phyloP scores from a whole-genome alignment of 2,113 vertebrate genomes.

The Spea bombifrons region DNA sequence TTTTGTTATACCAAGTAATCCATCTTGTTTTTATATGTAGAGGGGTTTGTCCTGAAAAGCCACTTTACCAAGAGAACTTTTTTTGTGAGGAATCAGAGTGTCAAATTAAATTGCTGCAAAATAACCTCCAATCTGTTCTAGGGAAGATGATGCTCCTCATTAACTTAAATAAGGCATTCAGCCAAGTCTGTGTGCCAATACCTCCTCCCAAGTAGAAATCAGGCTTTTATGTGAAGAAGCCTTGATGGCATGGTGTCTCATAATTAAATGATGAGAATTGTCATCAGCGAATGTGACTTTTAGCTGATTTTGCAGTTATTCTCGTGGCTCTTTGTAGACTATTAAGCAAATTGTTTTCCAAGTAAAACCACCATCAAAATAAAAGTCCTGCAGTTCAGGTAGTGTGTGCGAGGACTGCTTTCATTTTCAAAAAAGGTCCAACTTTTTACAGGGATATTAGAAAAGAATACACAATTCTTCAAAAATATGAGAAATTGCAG shows the following conservation, averaged over 20 bases:
- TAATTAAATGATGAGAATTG: conserved; percentile 75
- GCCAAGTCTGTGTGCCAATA: conserved; percentile 64
- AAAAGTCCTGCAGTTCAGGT: not conserved
- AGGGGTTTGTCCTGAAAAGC: no score
- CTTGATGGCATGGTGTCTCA: conserved; percentile 67
- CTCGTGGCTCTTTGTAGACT: conserved; percentile 54
- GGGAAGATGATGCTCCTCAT: conserved; percentile 53
- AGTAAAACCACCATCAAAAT: conserved; percentile 20
- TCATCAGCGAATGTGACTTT: conserved; percentile 63
- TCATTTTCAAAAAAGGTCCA: no score
- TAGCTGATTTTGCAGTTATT: conserved; percentile 69
- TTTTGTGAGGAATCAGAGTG: conserved; percentile 5
- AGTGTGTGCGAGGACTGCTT: not conserved
- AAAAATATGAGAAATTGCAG: no score
- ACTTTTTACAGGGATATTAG: no score
- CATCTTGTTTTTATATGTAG: no score
- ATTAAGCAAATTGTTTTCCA: conserved; percentile 58
- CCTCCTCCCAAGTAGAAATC: conserved; percentile 51
- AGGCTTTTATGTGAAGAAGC: conserved; percentile 64
- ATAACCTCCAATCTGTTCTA: conserved; percentile 46
- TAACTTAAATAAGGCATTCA: conserved; percentile 65
- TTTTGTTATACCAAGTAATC: no score
- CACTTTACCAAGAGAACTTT: not conserved
- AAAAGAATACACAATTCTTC: no score
- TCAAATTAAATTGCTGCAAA: conserved; percentile 32